Evolutionary conservation across 2,113 vertebrate species (phyloP).

Genomic region (Otis tarda): DNA sequence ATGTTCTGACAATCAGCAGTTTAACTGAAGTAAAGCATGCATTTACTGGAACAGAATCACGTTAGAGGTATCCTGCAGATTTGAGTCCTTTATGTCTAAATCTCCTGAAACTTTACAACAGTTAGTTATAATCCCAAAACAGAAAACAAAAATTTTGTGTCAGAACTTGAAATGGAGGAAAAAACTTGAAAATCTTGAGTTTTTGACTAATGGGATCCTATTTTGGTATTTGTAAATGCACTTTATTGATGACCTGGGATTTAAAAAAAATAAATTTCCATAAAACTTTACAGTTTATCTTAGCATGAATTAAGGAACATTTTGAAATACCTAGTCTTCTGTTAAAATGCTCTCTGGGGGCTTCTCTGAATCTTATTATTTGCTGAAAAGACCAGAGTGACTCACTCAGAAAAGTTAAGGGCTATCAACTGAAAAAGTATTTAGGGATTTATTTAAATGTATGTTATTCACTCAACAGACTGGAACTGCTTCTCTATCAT

Average conservation of each 20-base stretch:
- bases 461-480: neutral
- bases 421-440: neutral
- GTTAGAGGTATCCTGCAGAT: neutral
- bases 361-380: neutral
- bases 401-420: neutral
- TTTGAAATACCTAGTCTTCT: neutral
- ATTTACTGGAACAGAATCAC: neutral
- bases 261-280: neutral
- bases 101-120: neutral
- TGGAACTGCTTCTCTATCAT: neutral
- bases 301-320: neutral
- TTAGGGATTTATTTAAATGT: neutral
- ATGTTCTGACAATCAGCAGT: neutral
- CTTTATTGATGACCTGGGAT: neutral
- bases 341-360: neutral
- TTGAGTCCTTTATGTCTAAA: neutral
- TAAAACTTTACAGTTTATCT: neutral
- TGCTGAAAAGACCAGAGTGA: neutral
- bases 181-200: neutral
- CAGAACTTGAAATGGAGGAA: neutral
- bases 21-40: neutral
- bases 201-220: neutral
- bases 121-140: neutral
- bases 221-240: neutral
- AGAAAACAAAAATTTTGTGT: neutral